Conservation (phyloP, 2,113 vertebrate genomes). For the Poicephalus meyeri region DNA sequence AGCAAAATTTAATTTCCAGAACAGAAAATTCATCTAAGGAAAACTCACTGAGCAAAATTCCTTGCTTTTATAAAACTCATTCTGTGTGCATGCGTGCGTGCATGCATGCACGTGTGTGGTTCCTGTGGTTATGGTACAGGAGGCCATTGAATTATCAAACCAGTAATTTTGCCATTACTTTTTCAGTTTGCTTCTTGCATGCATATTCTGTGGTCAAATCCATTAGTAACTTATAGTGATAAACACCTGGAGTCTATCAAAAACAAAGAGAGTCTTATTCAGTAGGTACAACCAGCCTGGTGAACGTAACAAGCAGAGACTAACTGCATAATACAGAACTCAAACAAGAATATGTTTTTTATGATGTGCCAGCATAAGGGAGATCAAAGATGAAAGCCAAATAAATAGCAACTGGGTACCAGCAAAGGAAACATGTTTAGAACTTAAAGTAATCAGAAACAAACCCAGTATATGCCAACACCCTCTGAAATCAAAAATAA, state of each 20-base stretch:
- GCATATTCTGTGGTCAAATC: slow-evolving; percentile 73
- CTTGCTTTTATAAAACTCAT: not conserved
- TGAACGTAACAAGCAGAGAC: slow-evolving; percentile 75
- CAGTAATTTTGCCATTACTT: slow-evolving; percentile 69
- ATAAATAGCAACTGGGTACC: slow-evolving; percentile 84
- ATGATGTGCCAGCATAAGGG: slow-evolving; percentile 82
- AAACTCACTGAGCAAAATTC: not conserved
- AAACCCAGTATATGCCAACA: slow-evolving; percentile 73
- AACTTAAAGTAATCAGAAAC: slow-evolving; percentile 82
- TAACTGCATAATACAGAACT: slow-evolving; percentile 79
- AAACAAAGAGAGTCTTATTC: slow-evolving; percentile 85
- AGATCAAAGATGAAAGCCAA: slow-evolving; percentile 83
- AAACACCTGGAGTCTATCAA: slow-evolving; percentile 87
- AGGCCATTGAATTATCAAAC: slow-evolving; percentile 66
- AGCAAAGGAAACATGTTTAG: slow-evolving; percentile 79
- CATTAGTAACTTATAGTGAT: slow-evolving; percentile 80
- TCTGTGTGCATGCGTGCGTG: not conserved
- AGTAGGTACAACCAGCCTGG: slow-evolving; percentile 61
- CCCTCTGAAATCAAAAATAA: slow-evolving; percentile 62
- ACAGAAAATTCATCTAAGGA: not conserved
- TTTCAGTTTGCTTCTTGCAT: slow-evolving; percentile 69
- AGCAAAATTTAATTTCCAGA: not conserved
- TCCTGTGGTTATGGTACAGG: slow-evolving; percentile 36
- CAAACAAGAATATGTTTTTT: slow-evolving; percentile 83
- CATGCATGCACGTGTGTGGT: not conserved